Base-by-base conservation (phyloP, 1,140 invertebrate species). In the Drosophila arawakana region DNA sequence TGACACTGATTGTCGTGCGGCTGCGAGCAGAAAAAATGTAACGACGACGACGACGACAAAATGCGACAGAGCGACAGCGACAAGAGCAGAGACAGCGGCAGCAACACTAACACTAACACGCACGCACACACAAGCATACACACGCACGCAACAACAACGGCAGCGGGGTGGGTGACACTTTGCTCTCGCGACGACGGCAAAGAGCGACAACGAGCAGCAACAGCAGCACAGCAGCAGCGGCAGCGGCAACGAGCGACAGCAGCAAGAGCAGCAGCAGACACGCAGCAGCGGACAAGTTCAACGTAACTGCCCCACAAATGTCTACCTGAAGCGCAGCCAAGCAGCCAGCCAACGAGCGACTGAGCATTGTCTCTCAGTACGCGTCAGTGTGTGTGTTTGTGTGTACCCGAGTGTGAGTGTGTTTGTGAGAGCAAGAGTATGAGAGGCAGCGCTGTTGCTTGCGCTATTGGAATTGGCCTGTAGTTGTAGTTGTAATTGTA, bases 1-100 rank as follows among this genome's bases (percentile, higher is more conserved):
- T 91, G 90, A 91, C 90, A 91, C 90, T 91, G 90, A 90, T 83
- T 90, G 81, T 85, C 68, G 76, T 76, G 76, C 73, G 62, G 66
- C 80, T 50, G 78, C 73, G 52, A 80, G 74, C 75, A 62, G 72
- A 80, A 75, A 80, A 79, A 82, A 73, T 76, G 65, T 73, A 77
- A 80, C 71, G 74, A 71, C 63, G 59, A 47, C 68, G 72, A 50
- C 66, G 76, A 76, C 81, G 81, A 80, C 81, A 71, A 84, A 65
- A 65, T 65, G 78, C 62, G 60, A 71, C 57, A 69, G 54, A 52
- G 63, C 59, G 62, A 73, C 73, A 58, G 76, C 60, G 57, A 68
- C 54, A 67, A 47, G 41, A 58, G 68, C 47, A 59, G 39, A 58
- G 68, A 44, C 73, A 74, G 71, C 71, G 15, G 61, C 59, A 54